These are phyloP conservation scores for Andricus grossulariae DNA, from an alignment of 1,140 invertebrate species.

Conservation along the genomic window DNA sequence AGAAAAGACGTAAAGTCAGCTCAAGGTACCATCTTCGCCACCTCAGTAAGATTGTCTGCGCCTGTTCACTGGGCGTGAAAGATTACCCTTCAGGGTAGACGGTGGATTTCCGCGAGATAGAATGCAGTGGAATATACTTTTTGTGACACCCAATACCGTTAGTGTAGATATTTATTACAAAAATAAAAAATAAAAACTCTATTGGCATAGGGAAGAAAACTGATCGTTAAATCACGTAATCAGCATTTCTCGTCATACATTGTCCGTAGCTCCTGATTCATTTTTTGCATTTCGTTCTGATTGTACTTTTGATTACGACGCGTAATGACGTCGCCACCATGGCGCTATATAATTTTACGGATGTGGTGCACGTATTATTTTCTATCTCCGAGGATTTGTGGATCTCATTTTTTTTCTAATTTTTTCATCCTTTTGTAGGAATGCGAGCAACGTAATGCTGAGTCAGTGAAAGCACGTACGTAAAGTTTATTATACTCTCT, in stretches of 20 bases:
- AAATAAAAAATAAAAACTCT: not conserved
- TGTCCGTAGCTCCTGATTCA: no score
- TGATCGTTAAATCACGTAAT: constrained; percentile 31
- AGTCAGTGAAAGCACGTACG: not conserved
- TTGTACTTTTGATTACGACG: constrained; percentile 35
- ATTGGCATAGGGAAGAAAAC: not conserved
- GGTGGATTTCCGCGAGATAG: not conserved
- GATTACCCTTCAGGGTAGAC: not conserved
- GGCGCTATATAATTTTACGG: constrained; percentile 8
- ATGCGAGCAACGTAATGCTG: not conserved
- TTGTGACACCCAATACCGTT: not conserved
- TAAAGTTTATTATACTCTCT: not conserved
- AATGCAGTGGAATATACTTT: constrained; percentile 25
- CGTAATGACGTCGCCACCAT: not conserved
- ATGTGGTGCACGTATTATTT: constrained; percentile 12
- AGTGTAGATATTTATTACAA: not conserved
- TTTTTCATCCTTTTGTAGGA: not conserved
- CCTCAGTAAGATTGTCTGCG: not conserved
- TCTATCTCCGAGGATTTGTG: not conserved
- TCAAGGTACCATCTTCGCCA: not conserved
- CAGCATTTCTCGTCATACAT: constrained; percentile 17
- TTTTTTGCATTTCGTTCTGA: constrained; percentile 32
- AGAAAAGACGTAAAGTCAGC: constrained; percentile 7
- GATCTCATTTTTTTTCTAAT: not conserved
- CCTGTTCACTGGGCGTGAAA: constrained; percentile 4